Evolutionary conservation across 2,888 invertebrate genomes (phyloP), one percentile per base, ranked within the genome.

Genomic region (Palloptera scutellata): DNA sequence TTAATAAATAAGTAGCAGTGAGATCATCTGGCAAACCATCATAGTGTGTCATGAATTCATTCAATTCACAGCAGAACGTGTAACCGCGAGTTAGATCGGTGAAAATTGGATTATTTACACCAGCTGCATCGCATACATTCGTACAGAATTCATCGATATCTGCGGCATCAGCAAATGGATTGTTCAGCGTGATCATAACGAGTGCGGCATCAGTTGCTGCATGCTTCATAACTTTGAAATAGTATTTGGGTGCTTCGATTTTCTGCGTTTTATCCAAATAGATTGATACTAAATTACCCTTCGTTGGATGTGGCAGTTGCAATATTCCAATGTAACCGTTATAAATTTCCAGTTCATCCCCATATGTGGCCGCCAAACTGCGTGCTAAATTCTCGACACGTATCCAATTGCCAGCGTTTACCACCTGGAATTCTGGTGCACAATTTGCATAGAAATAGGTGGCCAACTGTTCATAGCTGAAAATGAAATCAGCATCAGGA

Each of bases 381-480:
- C 88, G 78, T 1, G 85, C 80, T 48, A 82, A 77, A 51, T 78
- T 76, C 78, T 88, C 88, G 0, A 87, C 76, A n/a, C 79, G 77
- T 62, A 83, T 76, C 88, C 88, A 88, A 75, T 87, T 87, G 42
- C 86, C 87, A 15, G 78, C 84, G 73, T 87, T 88, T 52, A 88
- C 82, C 10, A 74, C 74, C 75, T 86, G 86, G 86, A 87, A 88
- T 74, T 88, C 87, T 0, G 88, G 88, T 13, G 83, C 84, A 1
- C 80, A 83, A 73, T 88, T 88, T 42, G 86, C 78, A 77, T 86
- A 88, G 74, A 84, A 88, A 75, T 86, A 88, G 1, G 87, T 87
- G 1, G 86, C 79, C 65, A 83, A 82, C 73, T 87, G 87, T 72
- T 85, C 84, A 62, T 85, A 81, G 8, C 83, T 81, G 69, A 85